Base-by-base conservation (phyloP, 2,113 vertebrate genomes). In the Pavo muticus region DNA sequence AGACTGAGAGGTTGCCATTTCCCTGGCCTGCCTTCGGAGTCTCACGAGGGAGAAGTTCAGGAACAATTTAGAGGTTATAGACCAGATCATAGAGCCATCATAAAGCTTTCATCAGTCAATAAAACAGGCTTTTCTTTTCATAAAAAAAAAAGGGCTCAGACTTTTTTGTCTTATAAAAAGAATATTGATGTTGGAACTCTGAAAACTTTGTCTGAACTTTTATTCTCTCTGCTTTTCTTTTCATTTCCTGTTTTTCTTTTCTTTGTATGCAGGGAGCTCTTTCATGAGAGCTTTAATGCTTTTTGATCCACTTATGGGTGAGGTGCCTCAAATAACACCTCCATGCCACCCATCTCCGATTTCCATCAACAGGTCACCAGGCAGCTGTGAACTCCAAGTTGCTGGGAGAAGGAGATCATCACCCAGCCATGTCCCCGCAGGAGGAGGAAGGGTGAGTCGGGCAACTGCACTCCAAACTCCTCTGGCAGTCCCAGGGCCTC, bases 91-190 rank as follows among this genome's bases (percentile, higher is more conserved):
- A 97, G 92, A 96, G 56, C 81, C 94, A 42, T 88, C 93, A 97
- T 98, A 98, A 98, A 97, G 73, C 96, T 97, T 97, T 98, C 97
- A 97, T 95, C 96, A 97, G 97, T 94, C 96, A 97, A 97, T 98
- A 98, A 97, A 98, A 85, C 5, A 72, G 88, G 15, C 90, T 95
- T 97, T 97, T 92, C 88, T 96, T 96, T 96, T 93, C 74, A 96
- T 96, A 93, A 97, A 93, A 96, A 54, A 50, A 52, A 47, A 21
- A 96, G 69, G 9, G 63, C 88, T 94, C 75, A 68, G 90, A 79
- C 15, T 70, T 93, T 95, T 91, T 77, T 84, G 48, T 57, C 52
- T 88, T 95, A 40, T 91, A 94, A 97, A 96, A 97, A 94, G 93
- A 94, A 95, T 96, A 97, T 97, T 97, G 96, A 87, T 75, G 63